Base-by-base conservation (phyloP, 2,888 invertebrate genomes). In the Gymnocheta viridis region DNA sequence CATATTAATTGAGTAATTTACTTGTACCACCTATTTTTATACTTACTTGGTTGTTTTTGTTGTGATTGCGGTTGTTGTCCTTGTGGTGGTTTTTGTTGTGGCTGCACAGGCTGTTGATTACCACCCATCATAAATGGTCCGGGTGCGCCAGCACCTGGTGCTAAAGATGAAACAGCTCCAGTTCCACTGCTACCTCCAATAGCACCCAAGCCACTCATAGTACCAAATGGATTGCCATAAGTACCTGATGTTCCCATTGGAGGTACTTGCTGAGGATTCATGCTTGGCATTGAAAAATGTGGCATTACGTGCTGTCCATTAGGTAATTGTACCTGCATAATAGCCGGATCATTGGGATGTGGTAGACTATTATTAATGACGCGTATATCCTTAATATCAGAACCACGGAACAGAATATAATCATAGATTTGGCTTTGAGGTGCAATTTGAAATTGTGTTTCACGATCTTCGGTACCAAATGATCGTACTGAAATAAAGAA, bases 351-450 rank as follows among this genome's bases (percentile, higher is more conserved):
- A 93, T 98, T 98, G 86, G 97, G 97, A 90, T 97, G 93, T 70
- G 96, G 95, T 86, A 95, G 95, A 72, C 95, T 96, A 93, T 95
- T 96, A 92, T 96, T 97, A 83, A 99, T 96, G 67, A 99, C 98
- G 92, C 98, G 95, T 90, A 99, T 97, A 92, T 99, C 99, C 93
- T 99, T 99, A 90, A 99, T 99, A 92, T 99, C 99, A 86, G 97
- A 96, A 60, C 99, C 99, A 87, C 99, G 95, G 93, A 99, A 99
- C 88, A 99, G 94, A 90, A 99, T 99, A 93, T 98, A 99, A 91
- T 99, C 99, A 92, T 99, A 99, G 74, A 99, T 96, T 92, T 99
- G 99, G 93, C 97, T 98, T 92, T 99, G 96, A 22, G 98, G 97
- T 70, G 98, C 97, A 77, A 99, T 98, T 85, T 98, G 98, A 91